Evolutionary conservation across 2,888 invertebrate species (phyloP).

Genomic region (Hirtodrosophila cameraria): DNA sequence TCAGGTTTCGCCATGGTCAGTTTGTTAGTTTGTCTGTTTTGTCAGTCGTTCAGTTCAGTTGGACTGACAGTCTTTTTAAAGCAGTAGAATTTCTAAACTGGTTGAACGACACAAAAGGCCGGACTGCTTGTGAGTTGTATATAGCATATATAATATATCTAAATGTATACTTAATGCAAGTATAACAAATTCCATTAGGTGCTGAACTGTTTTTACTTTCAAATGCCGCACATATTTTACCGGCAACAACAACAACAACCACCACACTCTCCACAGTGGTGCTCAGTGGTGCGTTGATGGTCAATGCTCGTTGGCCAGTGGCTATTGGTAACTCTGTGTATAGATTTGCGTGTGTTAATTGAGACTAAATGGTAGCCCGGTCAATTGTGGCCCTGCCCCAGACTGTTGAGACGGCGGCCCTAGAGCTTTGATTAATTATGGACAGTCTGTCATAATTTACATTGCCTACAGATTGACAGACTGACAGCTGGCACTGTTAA

Average conservation of each 20-base stretch:
- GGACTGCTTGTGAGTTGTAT: conserved; percentile 9
- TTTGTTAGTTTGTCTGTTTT: conserved; percentile 18
- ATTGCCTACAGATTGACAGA: conserved; percentile 33
- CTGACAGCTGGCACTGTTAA: conserved; percentile 48
- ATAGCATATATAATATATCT: background rate
- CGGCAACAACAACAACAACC: conserved; percentile 12
- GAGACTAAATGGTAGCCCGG: conserved; percentile 61
- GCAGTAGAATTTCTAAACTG: conserved; percentile 76
- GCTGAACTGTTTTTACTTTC: conserved; percentile 73
- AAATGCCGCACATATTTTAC: conserved; percentile 60
- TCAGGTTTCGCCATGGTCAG: conserved; percentile 66
- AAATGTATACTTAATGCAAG: conserved; percentile 27
- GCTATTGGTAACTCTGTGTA: conserved; percentile 29
- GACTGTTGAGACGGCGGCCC: conserved; percentile 61
- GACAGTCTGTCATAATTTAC: conserved; percentile 76
- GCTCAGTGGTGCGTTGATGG: conserved; percentile 5
- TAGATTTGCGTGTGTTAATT: conserved; percentile 77
- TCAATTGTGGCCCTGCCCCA: conserved; percentile 14
- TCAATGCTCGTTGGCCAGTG: conserved; percentile 13
- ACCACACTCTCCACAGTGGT: background rate
- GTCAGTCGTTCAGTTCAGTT: conserved; percentile 26
- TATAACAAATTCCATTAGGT: conserved; percentile 64
- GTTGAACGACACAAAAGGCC: conserved; percentile 63
- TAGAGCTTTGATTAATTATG: conserved; percentile 80
- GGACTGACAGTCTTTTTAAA: conserved; percentile 33